phyloP scores from a whole-genome alignment of 2,113 vertebrate genomes.

The Circaetus gallicus region DNA sequence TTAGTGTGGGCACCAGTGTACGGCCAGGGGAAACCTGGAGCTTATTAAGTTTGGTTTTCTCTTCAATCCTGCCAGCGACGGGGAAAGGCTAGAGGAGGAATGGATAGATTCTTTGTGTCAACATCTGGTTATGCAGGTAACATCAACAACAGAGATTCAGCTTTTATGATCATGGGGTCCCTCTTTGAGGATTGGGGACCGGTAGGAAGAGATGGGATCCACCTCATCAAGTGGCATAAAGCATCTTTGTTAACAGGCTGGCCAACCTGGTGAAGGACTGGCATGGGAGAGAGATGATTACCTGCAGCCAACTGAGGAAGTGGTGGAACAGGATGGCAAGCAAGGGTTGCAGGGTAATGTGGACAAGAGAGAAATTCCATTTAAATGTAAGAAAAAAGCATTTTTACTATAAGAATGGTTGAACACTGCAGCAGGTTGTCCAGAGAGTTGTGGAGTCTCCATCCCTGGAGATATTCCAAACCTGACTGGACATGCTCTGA shows the following conservation, averaged over 20 bases:
- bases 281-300: background rate
- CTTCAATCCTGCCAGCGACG: background rate
- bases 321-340: background rate
- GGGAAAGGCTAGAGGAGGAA: background rate
- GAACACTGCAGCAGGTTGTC: background rate
- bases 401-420: background rate
- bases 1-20: background rate
- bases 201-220: background rate
- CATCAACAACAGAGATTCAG: background rate
- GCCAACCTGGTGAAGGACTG: background rate
- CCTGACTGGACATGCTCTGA: background rate
- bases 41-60: background rate
- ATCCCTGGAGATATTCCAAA: background rate
- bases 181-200: background rate
- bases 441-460: background rate
- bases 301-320: background rate
- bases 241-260: background rate
- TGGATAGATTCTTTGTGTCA: background rate
- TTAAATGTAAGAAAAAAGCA: background rate
- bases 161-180: background rate
- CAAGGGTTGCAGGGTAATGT: background rate
- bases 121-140: background rate
- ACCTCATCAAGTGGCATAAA: background rate
- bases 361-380: background rate
- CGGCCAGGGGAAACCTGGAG: background rate